Percentiles rank a stretch among this genome's conserved stretches.
Evolutionary conservation across 2,113 vertebrate species (phyloP).

Genomic region (Cyanistes caeruleus): DNA sequence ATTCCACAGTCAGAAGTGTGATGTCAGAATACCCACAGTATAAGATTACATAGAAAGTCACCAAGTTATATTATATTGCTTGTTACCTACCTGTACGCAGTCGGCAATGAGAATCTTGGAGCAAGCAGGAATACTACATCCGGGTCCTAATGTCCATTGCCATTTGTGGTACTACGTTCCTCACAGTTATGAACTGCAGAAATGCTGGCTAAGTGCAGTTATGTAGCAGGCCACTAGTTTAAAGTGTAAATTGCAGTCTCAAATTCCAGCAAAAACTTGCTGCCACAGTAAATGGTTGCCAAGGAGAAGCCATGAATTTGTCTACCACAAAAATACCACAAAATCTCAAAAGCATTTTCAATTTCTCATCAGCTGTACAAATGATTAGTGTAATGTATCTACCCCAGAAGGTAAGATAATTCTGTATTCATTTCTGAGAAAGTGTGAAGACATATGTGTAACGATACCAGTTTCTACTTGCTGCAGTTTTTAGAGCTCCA

Average conservation of each 20-base stretch:
- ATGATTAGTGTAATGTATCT: slow-evolving; percentile 65
- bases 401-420: slow-evolving; percentile 58
- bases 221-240: slow-evolving; percentile 86
- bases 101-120: slow-evolving; percentile 98
- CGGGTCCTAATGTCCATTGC: slow-evolving; percentile 99
- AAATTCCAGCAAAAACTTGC: slow-evolving; percentile 80
- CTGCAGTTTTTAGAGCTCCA: slow-evolving; percentile 19
- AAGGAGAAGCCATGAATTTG: slow-evolving; percentile 80
- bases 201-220: slow-evolving; percentile 94
- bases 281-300: slow-evolving; percentile 78
- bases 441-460: slow-evolving; percentile 33
- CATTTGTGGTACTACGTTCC: slow-evolving; percentile 99
- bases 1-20: slow-evolving; percentile 92
- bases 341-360: slow-evolving; percentile 78
- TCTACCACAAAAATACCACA: slow-evolving; percentile 82
- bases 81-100: slow-evolving; percentile 97
- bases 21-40: slow-evolving; percentile 93
- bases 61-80: slow-evolving; percentile 88
- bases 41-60: slow-evolving; percentile 85
- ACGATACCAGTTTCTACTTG: slow-evolving; percentile 39
- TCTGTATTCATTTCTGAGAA: slow-evolving; percentile 38
- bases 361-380: slow-evolving; percentile 71
- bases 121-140: slow-evolving; percentile 96
- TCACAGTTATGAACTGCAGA: slow-evolving; percentile 98
- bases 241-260: slow-evolving; percentile 80